phyloP scores from a whole-genome alignment of 2,797 vertebrate species.

The Pangasius sanitwongsei region DNA sequence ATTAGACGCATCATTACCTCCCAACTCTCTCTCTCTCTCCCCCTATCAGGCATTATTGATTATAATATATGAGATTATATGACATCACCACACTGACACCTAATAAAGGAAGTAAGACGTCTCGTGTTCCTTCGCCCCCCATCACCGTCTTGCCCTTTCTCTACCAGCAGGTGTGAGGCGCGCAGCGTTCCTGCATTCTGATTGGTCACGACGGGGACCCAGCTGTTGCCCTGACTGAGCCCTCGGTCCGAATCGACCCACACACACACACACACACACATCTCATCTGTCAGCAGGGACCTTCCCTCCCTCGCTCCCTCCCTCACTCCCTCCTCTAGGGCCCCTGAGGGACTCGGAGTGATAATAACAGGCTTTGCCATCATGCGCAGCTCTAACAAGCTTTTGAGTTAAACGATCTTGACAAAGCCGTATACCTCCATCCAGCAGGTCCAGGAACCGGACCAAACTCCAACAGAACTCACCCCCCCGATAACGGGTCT shows the following conservation, averaged over 20 bases:
- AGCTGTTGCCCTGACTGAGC: constrained; percentile 75
- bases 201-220: constrained; percentile 75
- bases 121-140: not conserved
- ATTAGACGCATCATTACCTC: not conserved
- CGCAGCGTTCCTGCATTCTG: constrained; percentile 67
- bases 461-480: not conserved
- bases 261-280: constrained; percentile 34
- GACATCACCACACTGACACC: constrained; percentile 1
- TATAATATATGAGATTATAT: not conserved
- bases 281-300: constrained; percentile 49
- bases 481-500: not conserved
- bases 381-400: constrained; percentile 24
- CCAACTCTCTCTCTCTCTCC: not conserved
- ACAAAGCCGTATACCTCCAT: not conserved
- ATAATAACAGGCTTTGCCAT: constrained; percentile 40
- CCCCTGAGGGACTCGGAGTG: constrained; percentile 31
- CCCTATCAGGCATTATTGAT: not conserved
- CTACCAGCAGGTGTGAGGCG: constrained; percentile 74
- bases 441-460: not conserved
- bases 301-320: not conserved
- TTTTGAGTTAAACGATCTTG: not conserved
- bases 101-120: constrained; percentile 13
- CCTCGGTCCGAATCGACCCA: constrained; percentile 66
- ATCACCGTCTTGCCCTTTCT: constrained; percentile 23
- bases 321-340: not conserved